phyloP scores from a whole-genome alignment of 2,888 invertebrate genomes.

The Chorisops tibialis region DNA sequence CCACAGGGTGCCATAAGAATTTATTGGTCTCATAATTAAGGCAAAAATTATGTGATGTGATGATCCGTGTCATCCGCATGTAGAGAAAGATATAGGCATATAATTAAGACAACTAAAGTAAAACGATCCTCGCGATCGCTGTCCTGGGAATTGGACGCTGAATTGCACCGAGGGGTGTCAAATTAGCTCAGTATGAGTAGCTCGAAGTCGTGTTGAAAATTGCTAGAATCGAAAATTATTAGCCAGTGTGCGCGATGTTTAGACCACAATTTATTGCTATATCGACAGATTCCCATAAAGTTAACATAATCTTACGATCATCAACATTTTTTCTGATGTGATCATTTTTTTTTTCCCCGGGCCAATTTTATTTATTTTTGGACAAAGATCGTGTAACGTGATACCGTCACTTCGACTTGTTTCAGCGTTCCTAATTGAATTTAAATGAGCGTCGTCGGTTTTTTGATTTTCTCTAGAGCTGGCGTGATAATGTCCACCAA shows the following conservation, averaged over 20 bases:
- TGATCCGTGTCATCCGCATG: not conserved
- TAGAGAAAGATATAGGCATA: not conserved
- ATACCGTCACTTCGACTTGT: constrained; percentile 2
- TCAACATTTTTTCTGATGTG: not conserved
- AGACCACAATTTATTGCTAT: constrained; percentile 3
- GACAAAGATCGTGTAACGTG: constrained; percentile 10
- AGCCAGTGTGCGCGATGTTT: constrained; percentile 16
- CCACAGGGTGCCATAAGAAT: not conserved
- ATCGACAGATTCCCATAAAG: too few species aligned
- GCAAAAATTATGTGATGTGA: constrained; percentile 15
- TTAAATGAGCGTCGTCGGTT: constrained; percentile 1
- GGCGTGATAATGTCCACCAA: constrained; percentile 4
- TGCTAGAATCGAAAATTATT: constrained; percentile 18
- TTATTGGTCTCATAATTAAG: constrained; percentile 1
- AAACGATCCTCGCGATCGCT: constrained; percentile 14
- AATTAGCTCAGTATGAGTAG: constrained; percentile 22
- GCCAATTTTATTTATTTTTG: constrained; percentile 4
- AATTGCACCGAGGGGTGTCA: constrained; percentile 20
- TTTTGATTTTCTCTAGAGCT: constrained; percentile 11
- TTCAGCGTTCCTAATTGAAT: constrained; percentile 6
- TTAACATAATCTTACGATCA: not conserved
- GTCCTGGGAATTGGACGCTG: constrained; percentile 17
- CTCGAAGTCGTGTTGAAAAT: constrained; percentile 9
- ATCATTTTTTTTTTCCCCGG: not conserved
- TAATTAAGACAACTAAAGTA: constrained; percentile 15